Evolutionary conservation across 2,888 invertebrate genomes (phyloP), one percentile per base, ranked within the genome.

Genomic region (Euzetes globulus): DNA sequence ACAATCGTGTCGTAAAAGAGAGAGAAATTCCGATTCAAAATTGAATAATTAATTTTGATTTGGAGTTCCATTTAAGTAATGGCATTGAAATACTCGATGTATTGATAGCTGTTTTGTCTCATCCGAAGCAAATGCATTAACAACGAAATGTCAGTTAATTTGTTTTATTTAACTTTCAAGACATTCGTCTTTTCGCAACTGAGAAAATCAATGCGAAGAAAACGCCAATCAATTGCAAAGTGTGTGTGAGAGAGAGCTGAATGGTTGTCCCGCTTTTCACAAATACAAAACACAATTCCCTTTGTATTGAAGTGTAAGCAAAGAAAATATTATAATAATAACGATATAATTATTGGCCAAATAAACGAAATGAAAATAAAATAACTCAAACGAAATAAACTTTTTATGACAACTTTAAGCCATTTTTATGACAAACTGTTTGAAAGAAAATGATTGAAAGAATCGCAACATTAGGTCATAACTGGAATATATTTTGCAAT

Each of bases 351-450:
- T 52, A 52, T 55, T 55, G 55, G 25, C 25, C 25, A 55, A 55
- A 55, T 25, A 55, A 55, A 55, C 25, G 22, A 4, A 55, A 25
- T 25, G 22, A 6, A 55, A 55, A 25, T 25, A 19, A 22, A 52
- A 55, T 22, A 55, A 25, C 47, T 15, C 55, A 55, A 55, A 25
- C 22, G 25, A 17, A 55, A 55, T 55, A 55, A 55, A 55, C 9
- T 25, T 55, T 52, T 55, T 55, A 55, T 25, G 55, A 55, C 25
- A 55, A 25, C 55, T 55, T 55, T 55, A 55, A 55, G 55, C 13
- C 11, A 6, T 55, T 55, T 55, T 55, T 25, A 55, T 25, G 47
- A 47, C 47, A 47, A 9, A 11, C 5, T 9, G 17, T 47, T 17
- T 47, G 17, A 13, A n/a, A 15, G 17, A 47, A 47, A 47, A 47